A percentile compares a stretch with the other conserved stretches of the same genome.
Conservation (phyloP, 53 echinoderm and acorn worm genomes). For the Mesocentrotus franciscanus region DNA sequence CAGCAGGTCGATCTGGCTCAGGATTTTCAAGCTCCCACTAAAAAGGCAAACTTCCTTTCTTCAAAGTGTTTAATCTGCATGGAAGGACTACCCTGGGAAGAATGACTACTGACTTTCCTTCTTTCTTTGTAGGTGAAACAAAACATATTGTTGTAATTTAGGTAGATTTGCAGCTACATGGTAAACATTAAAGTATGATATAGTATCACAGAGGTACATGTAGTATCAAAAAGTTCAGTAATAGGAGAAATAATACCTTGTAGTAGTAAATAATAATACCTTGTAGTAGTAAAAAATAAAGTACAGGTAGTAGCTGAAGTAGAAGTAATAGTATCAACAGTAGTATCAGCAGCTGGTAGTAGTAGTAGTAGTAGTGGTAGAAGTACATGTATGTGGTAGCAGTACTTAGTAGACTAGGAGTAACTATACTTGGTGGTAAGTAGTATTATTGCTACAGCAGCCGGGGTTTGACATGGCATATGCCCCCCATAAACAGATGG, state of each 20-base stretch:
- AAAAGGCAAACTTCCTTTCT: background rate
- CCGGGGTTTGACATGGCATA: no score
- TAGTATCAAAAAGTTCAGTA: no score
- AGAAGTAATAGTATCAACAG: background rate
- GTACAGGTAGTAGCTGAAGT: background rate
- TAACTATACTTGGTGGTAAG: background rate
- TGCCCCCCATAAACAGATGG: no score
- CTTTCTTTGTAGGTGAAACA: background rate
- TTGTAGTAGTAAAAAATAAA: no score
- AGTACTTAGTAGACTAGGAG: constrained; percentile 27
- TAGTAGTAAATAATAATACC: no score
- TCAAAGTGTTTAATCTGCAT: background rate
- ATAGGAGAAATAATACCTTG: no score
- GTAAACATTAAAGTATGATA: no score
- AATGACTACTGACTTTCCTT: background rate
- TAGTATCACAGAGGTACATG: no score
- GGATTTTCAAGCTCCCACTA: background rate
- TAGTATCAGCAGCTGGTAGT: background rate
- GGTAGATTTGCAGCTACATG: no score
- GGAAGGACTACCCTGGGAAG: background rate
- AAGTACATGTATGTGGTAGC: background rate
- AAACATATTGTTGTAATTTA: background rate
- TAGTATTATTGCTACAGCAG: background rate
- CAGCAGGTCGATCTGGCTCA: background rate
- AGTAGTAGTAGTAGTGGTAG: background rate